phyloP scores from a whole-genome alignment of 2,113 vertebrate genomes.

The Megaceryle torquata region DNA sequence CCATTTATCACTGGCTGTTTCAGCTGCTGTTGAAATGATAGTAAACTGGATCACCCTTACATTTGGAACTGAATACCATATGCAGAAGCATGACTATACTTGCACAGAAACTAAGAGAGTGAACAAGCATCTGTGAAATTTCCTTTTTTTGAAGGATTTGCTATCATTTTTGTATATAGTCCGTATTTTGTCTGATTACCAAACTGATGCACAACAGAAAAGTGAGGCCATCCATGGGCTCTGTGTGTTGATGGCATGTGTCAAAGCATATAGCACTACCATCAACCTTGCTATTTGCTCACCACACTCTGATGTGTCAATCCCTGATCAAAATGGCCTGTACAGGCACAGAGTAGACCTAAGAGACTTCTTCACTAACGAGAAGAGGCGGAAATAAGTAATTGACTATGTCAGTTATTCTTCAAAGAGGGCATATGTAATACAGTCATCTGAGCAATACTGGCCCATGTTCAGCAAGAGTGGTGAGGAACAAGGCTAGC shows the following conservation, averaged over 20 bases:
- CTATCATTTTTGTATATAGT: background rate
- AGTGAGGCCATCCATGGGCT: background rate
- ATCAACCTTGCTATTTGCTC: background rate
- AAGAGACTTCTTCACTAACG: background rate
- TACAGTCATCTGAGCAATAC: background rate
- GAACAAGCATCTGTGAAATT: background rate
- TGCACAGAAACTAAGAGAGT: background rate
- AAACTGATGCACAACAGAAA: background rate
- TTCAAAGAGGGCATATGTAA: background rate
- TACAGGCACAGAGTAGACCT: background rate
- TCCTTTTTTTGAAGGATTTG: background rate
- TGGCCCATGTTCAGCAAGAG: background rate
- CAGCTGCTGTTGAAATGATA: background rate
- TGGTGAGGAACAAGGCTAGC: background rate
- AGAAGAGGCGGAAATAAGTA: background rate
- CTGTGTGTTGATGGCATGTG: too few relatives aligned
- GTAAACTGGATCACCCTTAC: background rate
- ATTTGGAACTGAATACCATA: background rate
- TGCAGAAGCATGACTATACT: background rate
- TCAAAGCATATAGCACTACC: background rate
- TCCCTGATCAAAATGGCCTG: background rate
- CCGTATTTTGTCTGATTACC: background rate
- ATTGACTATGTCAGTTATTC: background rate
- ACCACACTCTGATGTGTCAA: background rate
- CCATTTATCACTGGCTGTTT: conserved; percentile 8